Conservation (phyloP, 2,797 vertebrate species). For the Muscicapa striata region DNA sequence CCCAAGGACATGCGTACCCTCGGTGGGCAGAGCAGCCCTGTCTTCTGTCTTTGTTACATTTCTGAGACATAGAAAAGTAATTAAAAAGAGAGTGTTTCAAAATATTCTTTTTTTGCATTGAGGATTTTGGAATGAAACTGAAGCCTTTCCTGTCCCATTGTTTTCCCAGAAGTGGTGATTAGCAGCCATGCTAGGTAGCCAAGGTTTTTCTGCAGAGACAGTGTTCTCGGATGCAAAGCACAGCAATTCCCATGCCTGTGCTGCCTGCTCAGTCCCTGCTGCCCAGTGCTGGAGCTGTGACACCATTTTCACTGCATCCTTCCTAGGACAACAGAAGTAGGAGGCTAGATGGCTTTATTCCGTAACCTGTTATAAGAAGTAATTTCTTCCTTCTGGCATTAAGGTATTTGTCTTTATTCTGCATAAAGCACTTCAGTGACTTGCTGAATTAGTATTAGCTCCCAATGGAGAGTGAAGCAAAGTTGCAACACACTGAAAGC, state of each 20-base stretch:
- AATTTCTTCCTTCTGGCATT: neutral
- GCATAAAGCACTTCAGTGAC: slow-evolving; percentile 19
- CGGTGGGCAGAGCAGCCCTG: fast-evolving
- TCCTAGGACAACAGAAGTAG: neutral
- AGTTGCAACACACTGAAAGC: slow-evolving; percentile 53
- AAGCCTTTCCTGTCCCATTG: neutral
- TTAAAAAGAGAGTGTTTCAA: neutral
- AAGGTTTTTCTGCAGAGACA: slow-evolving; percentile 13
- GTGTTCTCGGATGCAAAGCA: slow-evolving; percentile 1
- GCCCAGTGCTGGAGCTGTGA: neutral
- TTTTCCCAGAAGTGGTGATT: slow-evolving; percentile 25
- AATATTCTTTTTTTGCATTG: neutral
- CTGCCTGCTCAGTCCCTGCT: neutral
- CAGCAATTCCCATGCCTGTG: fast-evolving
- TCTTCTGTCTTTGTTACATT: neutral
- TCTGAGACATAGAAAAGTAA: neutral
- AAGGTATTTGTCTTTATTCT: slow-evolving; percentile 25
- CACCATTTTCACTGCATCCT: neutral
- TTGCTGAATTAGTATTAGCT: slow-evolving; percentile 41
- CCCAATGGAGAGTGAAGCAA: slow-evolving; percentile 51
- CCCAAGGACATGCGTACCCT: fast-evolving
- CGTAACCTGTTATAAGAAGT: neutral
- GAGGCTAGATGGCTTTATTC: neutral
- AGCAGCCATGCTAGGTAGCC: slow-evolving; percentile 16
- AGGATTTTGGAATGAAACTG: neutral